phyloP scores from a whole-genome alignment of 2,113 vertebrate species.

The Onychostoma macrolepis region DNA sequence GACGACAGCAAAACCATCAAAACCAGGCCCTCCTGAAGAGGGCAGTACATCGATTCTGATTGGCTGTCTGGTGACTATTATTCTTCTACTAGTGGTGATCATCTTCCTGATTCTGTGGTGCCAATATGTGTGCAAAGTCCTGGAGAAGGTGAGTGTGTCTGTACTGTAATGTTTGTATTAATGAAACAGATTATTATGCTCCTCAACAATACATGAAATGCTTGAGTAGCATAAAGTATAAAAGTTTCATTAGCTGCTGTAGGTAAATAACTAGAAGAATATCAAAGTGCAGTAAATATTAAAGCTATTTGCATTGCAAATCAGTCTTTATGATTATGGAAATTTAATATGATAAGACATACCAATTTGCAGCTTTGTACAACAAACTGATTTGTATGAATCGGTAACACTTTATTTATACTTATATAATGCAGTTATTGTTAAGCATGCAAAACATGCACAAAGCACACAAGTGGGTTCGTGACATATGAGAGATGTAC shows the following conservation, averaged over 20 bases:
- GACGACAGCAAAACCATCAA: slow-evolving; percentile 66
- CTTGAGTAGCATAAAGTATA: neutral
- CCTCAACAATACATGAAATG: neutral
- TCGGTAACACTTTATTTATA: no score
- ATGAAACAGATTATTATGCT: neutral
- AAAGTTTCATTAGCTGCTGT: no score
- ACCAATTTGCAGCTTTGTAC: no score
- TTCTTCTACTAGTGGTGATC: slow-evolving; percentile 86
- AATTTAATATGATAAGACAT: no score
- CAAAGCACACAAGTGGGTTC: no score
- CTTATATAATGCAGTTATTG: neutral
- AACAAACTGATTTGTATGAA: no score
- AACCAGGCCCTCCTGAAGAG: slow-evolving; percentile 71
- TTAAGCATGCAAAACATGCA: neutral
- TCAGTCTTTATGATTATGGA: no score
- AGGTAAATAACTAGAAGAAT: no score
- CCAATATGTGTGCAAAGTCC: slow-evolving; percentile 87
- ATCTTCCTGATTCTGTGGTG: slow-evolving; percentile 91
- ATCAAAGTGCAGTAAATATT: no score
- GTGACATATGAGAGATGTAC: no score
- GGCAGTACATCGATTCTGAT: slow-evolving; percentile 83
- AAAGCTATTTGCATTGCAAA: no score
- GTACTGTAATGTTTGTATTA: neutral
- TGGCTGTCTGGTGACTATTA: slow-evolving; percentile 90
- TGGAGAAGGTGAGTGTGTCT: slow-evolving; percentile 81